A percentile compares a stretch with the other conserved stretches of the same genome.
phyloP scores from a whole-genome alignment of 2,888 invertebrate genomes.

The Dascillus cervinus region DNA sequence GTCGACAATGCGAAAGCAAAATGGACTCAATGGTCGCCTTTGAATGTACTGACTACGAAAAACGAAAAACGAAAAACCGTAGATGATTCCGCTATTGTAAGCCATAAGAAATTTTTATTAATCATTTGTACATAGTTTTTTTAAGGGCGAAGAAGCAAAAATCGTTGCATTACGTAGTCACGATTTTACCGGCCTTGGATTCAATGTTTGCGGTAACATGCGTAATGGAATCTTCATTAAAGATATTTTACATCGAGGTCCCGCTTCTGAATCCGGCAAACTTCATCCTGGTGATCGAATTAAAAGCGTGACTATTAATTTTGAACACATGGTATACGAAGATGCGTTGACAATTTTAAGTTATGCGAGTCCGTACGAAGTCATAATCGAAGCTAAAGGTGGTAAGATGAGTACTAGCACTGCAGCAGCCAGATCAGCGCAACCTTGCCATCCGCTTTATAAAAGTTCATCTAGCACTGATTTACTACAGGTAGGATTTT shows the following conservation, averaged over 20 bases:
- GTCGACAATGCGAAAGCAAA: conserved; percentile 33
- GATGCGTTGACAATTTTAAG: conserved; percentile 85
- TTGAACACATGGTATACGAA: conserved; percentile 82
- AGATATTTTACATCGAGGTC: conserved; percentile 78
- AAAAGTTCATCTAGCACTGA: conserved; percentile 74
- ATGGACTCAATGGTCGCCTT: conserved; percentile 44
- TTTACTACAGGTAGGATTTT: conserved; percentile 53
- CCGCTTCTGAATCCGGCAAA: conserved; percentile 77
- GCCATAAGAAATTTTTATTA: too few relatives aligned
- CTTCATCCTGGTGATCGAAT: conserved; percentile 77
- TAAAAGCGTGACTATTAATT: conserved; percentile 76
- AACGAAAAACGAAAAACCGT: conserved; percentile 48
- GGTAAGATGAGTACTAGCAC: conserved; percentile 31
- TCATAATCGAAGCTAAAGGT: conserved; percentile 67
- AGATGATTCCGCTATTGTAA: conserved; percentile 46
- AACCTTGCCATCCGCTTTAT: conserved; percentile 68
- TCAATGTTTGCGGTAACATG: conserved; percentile 85
- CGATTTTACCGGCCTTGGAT: conserved; percentile 82
- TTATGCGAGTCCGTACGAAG: conserved; percentile 86
- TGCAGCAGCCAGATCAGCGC: conserved; percentile 20
- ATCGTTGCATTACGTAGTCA: conserved; percentile 72
- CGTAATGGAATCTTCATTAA: conserved; percentile 84
- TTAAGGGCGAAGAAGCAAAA: conserved; percentile 50
- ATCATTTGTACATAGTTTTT: conserved; percentile 12
- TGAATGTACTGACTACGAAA: conserved; percentile 35